Percentiles rank a stretch among this genome's conserved stretches.
These are phyloP conservation scores for Rhombomys opimus DNA, from an alignment of 2,113 vertebrate species.

Conservation along the genomic window DNA sequence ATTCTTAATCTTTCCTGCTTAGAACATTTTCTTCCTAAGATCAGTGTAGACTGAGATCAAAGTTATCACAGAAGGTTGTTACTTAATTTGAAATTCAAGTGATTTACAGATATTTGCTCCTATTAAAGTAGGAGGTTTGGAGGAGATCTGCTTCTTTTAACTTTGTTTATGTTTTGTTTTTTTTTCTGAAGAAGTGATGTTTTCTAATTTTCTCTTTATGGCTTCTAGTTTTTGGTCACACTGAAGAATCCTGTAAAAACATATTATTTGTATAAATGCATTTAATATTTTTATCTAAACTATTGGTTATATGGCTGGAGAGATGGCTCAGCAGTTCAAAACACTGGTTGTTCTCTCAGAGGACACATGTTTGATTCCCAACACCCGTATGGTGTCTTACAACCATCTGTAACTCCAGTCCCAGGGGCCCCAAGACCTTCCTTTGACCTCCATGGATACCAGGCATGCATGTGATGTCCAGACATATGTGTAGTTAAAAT, in stretches of 20 bases:
- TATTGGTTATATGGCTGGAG: neutral
- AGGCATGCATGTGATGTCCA: neutral
- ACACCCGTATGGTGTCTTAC: neutral
- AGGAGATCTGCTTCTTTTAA: neutral
- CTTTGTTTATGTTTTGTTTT: neutral
- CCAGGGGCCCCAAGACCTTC: neutral
- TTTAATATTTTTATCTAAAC: neutral
- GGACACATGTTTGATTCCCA: neutral
- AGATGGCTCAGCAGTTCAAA: neutral
- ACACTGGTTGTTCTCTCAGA: neutral
- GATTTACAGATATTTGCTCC: neutral
- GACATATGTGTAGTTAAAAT: neutral
- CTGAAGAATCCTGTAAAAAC: conserved; percentile 21
- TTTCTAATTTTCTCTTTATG: conserved; percentile 19
- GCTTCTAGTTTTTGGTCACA: neutral
- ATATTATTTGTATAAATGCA: neutral
- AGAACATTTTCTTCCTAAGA: conserved; percentile 55
- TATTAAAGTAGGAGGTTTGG: neutral
- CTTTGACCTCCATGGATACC: neutral
- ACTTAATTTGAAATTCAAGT: neutral
- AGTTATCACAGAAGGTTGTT: conserved; percentile 9
- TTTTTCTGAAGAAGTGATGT: neutral
- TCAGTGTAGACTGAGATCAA: neutral
- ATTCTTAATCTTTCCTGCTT: conserved; percentile 17
- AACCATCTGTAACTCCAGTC: neutral